phyloP scores from a whole-genome alignment of 2,888 invertebrate species.

The Megastigmus dorsalis region DNA sequence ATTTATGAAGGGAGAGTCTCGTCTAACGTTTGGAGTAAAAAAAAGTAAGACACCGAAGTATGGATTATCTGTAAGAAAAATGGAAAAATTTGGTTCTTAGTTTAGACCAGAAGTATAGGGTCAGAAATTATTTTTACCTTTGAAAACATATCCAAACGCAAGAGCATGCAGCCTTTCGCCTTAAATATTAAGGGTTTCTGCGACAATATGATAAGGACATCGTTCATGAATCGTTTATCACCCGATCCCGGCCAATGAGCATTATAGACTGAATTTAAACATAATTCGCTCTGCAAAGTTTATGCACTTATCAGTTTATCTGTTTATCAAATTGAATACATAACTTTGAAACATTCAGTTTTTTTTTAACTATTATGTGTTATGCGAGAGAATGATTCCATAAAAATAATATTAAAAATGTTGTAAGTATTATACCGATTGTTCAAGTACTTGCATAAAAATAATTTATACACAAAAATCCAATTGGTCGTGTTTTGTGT shows the following conservation, averaged over 20 bases:
- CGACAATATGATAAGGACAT: slow-evolving; percentile 56
- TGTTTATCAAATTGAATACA: no score
- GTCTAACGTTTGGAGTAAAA: slow-evolving; percentile 18
- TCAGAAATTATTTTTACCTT: slow-evolving; percentile 9
- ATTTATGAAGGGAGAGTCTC: no score
- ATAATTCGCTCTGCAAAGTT: slow-evolving; percentile 61
- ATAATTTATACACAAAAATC: no score
- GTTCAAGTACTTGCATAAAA: no score
- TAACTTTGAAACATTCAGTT: no score
- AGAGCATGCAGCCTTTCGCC: slow-evolving; percentile 41
- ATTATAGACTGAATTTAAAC: slow-evolving; percentile 58
- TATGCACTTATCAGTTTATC: no score
- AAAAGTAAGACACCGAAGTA: slow-evolving; percentile 15
- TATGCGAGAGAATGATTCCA: no score
- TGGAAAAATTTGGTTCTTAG: not conserved
- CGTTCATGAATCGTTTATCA: slow-evolving; percentile 50
- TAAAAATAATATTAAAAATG: not conserved
- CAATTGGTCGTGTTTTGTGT: no score
- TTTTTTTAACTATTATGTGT: no score
- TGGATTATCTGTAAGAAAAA: slow-evolving; percentile 3
- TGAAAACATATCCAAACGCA: slow-evolving; percentile 27
- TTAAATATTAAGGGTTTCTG: slow-evolving; percentile 60
- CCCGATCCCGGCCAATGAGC: slow-evolving; percentile 58
- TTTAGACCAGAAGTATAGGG: not conserved
- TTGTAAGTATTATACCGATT: not conserved